Percentiles rank a stretch among this genome's conserved stretches.
Conservation (phyloP, 2,888 invertebrate species). For the Eilema caniola region DNA sequence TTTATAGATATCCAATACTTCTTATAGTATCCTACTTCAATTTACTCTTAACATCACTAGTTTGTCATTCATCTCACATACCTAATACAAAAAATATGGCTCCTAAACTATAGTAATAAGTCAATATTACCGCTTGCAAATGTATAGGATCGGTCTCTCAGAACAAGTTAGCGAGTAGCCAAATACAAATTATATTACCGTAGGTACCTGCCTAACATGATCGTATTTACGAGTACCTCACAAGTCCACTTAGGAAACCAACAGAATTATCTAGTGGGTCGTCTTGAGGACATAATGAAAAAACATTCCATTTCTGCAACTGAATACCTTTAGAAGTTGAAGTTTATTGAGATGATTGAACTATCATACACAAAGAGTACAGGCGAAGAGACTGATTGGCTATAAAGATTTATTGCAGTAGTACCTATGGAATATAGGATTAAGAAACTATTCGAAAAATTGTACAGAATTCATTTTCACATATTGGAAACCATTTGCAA, state of each 20-base stretch:
- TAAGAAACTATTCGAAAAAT: background rate
- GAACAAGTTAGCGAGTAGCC: slow-evolving; percentile 49
- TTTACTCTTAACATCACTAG: background rate
- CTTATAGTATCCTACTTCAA: background rate
- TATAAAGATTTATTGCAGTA: background rate
- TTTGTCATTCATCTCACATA: background rate
- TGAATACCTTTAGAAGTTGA: slow-evolving; percentile 5
- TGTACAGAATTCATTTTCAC: background rate
- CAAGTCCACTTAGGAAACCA: background rate
- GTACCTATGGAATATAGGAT: background rate
- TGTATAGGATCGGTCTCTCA: slow-evolving; percentile 45
- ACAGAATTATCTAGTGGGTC: slow-evolving; percentile 36
- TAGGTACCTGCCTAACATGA: slow-evolving; percentile 46
- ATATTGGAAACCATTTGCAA: background rate
- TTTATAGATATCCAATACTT: no score
- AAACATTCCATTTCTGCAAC: slow-evolving; percentile 28
- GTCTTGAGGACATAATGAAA: slow-evolving; percentile 42
- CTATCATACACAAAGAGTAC: background rate
- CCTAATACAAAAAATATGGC: background rate
- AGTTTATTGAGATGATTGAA: background rate
- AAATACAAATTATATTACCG: slow-evolving; percentile 60
- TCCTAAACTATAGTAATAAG: background rate
- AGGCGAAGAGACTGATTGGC: background rate
- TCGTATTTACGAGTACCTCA: slow-evolving; percentile 38
- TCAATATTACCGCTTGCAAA: background rate